Conservation (phyloP, 2,888 invertebrate genomes). For the Poecilobothrus nobilitatus region DNA sequence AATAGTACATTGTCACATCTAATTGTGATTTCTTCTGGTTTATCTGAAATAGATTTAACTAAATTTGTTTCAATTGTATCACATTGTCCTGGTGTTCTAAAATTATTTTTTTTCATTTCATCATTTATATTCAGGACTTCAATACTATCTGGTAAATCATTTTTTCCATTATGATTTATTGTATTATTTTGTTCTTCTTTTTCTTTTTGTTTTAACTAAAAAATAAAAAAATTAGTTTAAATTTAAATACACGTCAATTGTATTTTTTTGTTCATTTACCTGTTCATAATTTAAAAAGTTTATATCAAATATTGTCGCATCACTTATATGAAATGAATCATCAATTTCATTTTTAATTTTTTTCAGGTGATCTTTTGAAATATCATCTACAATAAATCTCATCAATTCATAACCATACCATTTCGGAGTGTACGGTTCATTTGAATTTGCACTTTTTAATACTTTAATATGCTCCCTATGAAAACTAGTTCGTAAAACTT, state of each 20-base stretch:
- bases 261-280: not conserved
- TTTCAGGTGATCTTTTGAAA: not conserved
- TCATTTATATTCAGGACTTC: not conserved
- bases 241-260: not conserved
- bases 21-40: not conserved
- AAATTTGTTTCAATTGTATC: not conserved
- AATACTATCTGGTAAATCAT: not conserved
- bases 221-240: not conserved
- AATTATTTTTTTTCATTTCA: not conserved
- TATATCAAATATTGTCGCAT: not conserved
- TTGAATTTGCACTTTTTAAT: constrained; percentile 36
- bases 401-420: constrained; percentile 43
- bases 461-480: constrained; percentile 41
- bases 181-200: not conserved
- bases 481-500: constrained; percentile 39
- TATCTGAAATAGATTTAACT: not conserved
- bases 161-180: not conserved
- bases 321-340: not conserved
- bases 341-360: not conserved
- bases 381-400: constrained; percentile 37
- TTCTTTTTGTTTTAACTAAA: not conserved
- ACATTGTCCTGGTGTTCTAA: not conserved
- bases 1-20: not conserved
- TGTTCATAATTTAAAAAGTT: not conserved
- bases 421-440: constrained; percentile 40